Evolutionary conservation across 1,140 invertebrate genomes (phyloP), one percentile per base, ranked within the genome.

Genomic region (Papilio helenus): DNA sequence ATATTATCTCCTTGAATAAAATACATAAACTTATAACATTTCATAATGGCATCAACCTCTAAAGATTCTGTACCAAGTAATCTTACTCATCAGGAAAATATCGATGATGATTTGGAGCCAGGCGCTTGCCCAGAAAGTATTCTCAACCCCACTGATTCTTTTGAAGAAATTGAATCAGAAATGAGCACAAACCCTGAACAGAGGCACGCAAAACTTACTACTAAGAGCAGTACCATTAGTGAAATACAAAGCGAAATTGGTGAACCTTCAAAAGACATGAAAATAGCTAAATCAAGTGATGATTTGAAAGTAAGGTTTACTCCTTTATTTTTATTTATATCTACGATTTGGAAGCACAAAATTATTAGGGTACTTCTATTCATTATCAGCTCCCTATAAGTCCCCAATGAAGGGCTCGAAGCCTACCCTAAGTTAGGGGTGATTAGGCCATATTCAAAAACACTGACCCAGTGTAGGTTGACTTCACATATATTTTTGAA

Each of bases 81-180:
- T 44, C 44, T 71, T 61, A 80, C 78, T 14, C 29, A 74, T 16
- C 84, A 84, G 29, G 86, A 87, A 76, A 88, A 87, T 78, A 76
- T 82, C 0, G 77, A 85, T 20, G 85, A 87, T 79, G 85, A 88
- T 55, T 82, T 92, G 16, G 91, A 92, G 79, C 93, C 93, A 7
- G 93, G 93, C 2, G 91, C 92, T 34, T 93, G 92, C 79, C 85
- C 84, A 14, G 96, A 97, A 86, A 96, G 95, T 77, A 96, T 97
- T 91, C 93, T 97, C 39, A 95, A 97, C 23, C 96, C 96, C 10
- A 96, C 96, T 9, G 96, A 97, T 86, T 96, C 95, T 29, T 97
- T 96, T 84, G 96, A 97, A 84, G 96, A 97, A 82, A 96, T 97
- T 83, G 96, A 96, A 58, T 95, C 96, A 79, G 95, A 96, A 84